These are phyloP conservation scores for Lampris incognitus DNA, from an alignment of 2,113 vertebrate species.

Conservation along the genomic window DNA sequence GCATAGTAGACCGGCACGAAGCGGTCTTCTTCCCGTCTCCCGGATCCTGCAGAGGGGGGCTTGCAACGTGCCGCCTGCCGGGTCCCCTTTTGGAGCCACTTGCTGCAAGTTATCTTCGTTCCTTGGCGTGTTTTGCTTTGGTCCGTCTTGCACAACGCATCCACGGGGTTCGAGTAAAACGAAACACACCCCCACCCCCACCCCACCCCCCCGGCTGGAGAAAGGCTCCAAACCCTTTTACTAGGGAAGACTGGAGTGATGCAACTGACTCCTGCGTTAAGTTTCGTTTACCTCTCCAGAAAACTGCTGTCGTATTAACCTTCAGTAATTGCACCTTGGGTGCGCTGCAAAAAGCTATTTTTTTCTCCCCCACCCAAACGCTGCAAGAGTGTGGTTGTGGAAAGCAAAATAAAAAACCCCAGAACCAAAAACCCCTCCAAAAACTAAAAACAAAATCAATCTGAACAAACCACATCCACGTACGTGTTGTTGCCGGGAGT, in stretches of 20 bases:
- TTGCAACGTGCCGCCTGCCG: no score
- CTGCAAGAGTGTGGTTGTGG: neutral
- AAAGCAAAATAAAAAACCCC: neutral
- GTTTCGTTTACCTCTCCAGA: no score
- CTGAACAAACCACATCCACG: slow-evolving; percentile 62
- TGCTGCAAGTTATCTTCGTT: slow-evolving; percentile 35
- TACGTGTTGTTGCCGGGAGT: slow-evolving; percentile 59
- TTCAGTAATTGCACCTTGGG: no score
- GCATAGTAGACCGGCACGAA: slow-evolving; percentile 28
- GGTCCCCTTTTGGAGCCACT: neutral
- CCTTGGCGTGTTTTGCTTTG: neutral
- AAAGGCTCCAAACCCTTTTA: no score
- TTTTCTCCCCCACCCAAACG: neutral
- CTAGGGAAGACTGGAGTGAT: no score
- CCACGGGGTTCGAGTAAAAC: slow-evolving; percentile 48
- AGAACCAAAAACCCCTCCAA: neutral
- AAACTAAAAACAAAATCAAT: slow-evolving; percentile 5
- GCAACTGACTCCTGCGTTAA: no score
- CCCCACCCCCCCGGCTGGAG: no score
- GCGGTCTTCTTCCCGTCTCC: slow-evolving; percentile 33
- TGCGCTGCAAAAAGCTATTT: no score
- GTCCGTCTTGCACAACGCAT: slow-evolving; percentile 51
- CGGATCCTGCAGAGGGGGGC: neutral
- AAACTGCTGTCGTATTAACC: no score
- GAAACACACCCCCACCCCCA: no score